Base-by-base conservation (phyloP, 2,888 invertebrate species). In the Melanostoma scalare region DNA sequence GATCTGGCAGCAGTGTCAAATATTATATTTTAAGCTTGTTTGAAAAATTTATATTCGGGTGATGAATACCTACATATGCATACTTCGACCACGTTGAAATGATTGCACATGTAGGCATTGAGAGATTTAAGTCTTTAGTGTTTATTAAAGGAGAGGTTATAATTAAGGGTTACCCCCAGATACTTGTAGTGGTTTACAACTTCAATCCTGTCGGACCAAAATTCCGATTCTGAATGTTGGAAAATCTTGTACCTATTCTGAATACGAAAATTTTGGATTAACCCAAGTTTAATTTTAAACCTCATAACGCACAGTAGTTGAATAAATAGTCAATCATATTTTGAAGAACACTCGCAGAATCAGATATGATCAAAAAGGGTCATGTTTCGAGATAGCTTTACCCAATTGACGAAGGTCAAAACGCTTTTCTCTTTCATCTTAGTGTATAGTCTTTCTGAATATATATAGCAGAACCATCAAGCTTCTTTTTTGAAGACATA, bases 81-180 rank as follows among this genome's bases (percentile, higher is more conserved):
- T 53, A 53, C 5, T 53, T 53, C 2, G 53, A n/a, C 30, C 48
- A 48, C 48, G 50, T 50, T 50, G 50, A 30, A n/a, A 30, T 50
- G 0, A 50, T 50, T 50, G 50, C 50, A 6, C 30, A 20, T 50
- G 20, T 50, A 30, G 50, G 20, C 50, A 10, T 30, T 6, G 50
- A n/a, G 8, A 33, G 33, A 1, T 33, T 52, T 52, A 33, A 33
- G 33, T 52, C 52, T 33, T 33, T 31, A 52, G 33, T 52, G 52
- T 9, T 52, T 52, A 33, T 52, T 52, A 20, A 52, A 52, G 8
- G 8, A 52, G 2, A 52, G 52, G 33, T 52, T 52, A 52, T 33
- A 20, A 33, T 33, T 52, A 3, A 52, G 33, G 30, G 31, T 52
- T 2, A 52, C 31, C 33, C 52, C 52, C 31, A 52, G 6, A 20